phyloP scores from a whole-genome alignment of 2,113 vertebrate genomes.

The Emydura subglobosa region DNA sequence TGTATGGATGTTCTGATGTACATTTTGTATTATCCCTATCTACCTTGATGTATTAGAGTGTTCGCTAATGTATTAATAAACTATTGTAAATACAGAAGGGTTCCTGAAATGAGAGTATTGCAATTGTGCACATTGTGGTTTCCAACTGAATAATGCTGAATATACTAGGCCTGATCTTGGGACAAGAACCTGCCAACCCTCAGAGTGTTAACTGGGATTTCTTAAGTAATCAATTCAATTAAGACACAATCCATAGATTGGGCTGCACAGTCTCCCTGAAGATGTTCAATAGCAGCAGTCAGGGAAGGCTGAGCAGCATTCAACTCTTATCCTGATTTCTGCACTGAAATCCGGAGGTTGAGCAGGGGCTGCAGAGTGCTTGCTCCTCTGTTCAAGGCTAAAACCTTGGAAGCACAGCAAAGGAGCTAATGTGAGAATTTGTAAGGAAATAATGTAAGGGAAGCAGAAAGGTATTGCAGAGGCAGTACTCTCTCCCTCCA shows the following conservation, averaged over 20 bases:
- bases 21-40: not conserved
- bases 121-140: not conserved
- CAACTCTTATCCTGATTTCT: not conserved
- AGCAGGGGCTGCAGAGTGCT: not conserved
- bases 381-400: not conserved
- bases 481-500: not conserved
- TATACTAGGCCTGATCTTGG: not conserved
- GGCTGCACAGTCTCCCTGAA: not conserved
- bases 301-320: not conserved
- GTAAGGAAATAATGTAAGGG: not conserved
- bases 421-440: not conserved
- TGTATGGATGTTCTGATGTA: not conserved
- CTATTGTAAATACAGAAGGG: not conserved
- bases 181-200: not conserved
- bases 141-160: not conserved
- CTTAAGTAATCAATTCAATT: not conserved
- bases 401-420: not conserved
- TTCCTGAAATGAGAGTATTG: not conserved
- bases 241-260: not conserved
- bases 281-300: not conserved
- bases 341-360: not conserved
- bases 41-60: not conserved
- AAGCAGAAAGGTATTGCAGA: rapidly evolving
- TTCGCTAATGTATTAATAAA: not conserved
- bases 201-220: not conserved